These are phyloP conservation scores for Drosophila tanythrix DNA, from an alignment of 2,888 invertebrate genomes.

Conservation along the genomic window DNA sequence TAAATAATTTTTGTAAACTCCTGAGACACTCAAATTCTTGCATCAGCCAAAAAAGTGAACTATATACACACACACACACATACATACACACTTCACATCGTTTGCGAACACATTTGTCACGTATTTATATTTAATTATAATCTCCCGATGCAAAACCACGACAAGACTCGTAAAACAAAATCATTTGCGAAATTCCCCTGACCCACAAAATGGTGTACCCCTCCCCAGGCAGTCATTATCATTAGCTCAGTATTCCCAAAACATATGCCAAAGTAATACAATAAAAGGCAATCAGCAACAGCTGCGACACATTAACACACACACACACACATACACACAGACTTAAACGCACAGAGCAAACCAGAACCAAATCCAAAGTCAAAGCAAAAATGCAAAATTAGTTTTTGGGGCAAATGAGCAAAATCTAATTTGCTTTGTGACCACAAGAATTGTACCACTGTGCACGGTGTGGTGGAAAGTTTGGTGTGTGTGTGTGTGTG, in stretches of 20 bases:
- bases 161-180: slow-evolving; percentile 49
- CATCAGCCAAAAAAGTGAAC: slow-evolving; percentile 5
- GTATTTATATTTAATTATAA: slow-evolving; percentile 65
- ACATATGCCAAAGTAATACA: slow-evolving; percentile 69
- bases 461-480: slow-evolving; percentile 10
- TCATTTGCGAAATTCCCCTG: slow-evolving; percentile 45
- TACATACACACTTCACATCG: neutral
- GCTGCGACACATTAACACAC: slow-evolving; percentile 59
- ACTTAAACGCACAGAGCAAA: neutral
- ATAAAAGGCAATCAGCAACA: slow-evolving; percentile 71
- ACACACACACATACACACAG: neutral
- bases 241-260: slow-evolving; percentile 65
- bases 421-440: slow-evolving; percentile 50
- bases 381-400: slow-evolving; percentile 45
- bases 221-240: slow-evolving; percentile 55
- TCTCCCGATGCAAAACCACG: slow-evolving; percentile 34
- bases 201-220: slow-evolving; percentile 21
- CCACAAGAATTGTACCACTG: slow-evolving; percentile 54
- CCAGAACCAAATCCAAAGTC: slow-evolving; percentile 25
- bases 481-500: neutral
- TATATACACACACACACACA: neutral
- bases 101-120: slow-evolving; percentile 54
- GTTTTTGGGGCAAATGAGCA: slow-evolving; percentile 42
- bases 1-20: slow-evolving; percentile 17
- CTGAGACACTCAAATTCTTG: neutral